These are phyloP conservation scores for Typhlichthys subterraneus DNA, from an alignment of 2,797 vertebrate genomes.

Conservation along the genomic window DNA sequence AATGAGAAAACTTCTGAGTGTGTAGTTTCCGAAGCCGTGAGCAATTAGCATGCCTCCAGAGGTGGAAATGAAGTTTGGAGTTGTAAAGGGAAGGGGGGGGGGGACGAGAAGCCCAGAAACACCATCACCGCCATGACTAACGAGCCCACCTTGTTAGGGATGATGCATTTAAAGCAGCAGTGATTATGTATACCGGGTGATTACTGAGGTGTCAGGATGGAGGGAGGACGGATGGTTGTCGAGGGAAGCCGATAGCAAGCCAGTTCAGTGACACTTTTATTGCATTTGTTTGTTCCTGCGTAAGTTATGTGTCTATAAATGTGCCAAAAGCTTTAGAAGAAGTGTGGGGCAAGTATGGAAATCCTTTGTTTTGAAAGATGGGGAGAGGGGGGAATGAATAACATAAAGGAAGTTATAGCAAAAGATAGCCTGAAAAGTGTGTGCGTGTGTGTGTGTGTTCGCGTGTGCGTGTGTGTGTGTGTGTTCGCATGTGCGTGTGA, in stretches of 20 bases:
- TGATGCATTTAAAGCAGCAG: conserved; percentile 61
- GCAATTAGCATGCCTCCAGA: conserved; percentile 57
- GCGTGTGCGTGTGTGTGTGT: conserved; percentile 1
- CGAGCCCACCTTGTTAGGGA: conserved; percentile 66
- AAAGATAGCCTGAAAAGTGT: neutral
- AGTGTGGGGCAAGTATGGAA: conserved; percentile 27
- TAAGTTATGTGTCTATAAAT: neutral
- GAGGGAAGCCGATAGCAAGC: conserved; percentile 38
- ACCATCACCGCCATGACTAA: conserved; percentile 55
- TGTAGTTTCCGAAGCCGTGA: conserved; percentile 19
- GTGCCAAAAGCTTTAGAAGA: conserved; percentile 17
- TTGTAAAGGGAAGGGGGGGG: conserved; percentile 20
- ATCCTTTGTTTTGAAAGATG: neutral
- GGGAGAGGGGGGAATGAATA: neutral
- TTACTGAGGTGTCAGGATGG: conserved; percentile 24
- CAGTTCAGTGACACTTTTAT: conserved; percentile 54
- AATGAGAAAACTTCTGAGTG: conserved; percentile 62
- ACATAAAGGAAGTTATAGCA: neutral
- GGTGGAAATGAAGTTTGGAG: conserved; percentile 59
- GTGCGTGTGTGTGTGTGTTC: neutral
- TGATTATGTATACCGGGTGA: conserved; percentile 67
- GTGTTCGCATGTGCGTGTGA: neutral
- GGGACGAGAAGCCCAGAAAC: too few relatives aligned
- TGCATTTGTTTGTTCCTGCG: conserved; percentile 46
- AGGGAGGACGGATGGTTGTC: conserved; percentile 48